Base-by-base conservation (phyloP, 35 echinoderm and acorn worm species). In the Nesometra sesokonis region DNA sequence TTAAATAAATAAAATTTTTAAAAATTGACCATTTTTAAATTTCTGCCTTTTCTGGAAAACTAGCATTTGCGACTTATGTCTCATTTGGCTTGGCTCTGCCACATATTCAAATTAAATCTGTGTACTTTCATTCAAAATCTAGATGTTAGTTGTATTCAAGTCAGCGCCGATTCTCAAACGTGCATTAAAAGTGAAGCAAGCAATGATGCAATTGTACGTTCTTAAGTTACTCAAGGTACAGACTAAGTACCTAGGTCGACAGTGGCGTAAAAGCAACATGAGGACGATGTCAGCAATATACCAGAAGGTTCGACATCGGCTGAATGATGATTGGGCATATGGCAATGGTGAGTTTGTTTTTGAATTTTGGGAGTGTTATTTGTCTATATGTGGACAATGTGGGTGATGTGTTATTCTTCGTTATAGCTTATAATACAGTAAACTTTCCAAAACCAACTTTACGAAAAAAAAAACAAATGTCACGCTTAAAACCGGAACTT, bases 201-300 rank as follows among this genome's bases (percentile, higher is more conserved):
- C 95, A 0, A 86, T 97, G 89, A 97, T 97, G 95, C 95, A 97
- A 82, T 82, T 97, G 29, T 97, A 93, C 52, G 91, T 97, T 13
- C 84, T 97, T 23, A 97, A 97, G 43, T 87, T 99, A 0, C 85
- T 99, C 3, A 99, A 94, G 78, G 90, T 99, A 15, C 93, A 99
- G 37, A 99, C 96, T 23, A 99, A 94, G 77, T 94, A 99, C 90
- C 83, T 99, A 0, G 96, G 96, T 37, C 80, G 96, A 87, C 96
- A 99, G 32, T 99, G 96, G 96, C 84, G 92, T 0, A 99, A 99
- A 78, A 99, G 96, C 35, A 99, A 99, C 88, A 99, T 99, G 96
- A 94, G 94, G 83, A 99, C 96, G 33, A 94, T 99, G 95, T 99
- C 96, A 8, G 96, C 96, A 4, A 99, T 99, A 82, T 99, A 99